phyloP scores from a whole-genome alignment of 2,113 vertebrate species.

The Illadopsis cleaveri region DNA sequence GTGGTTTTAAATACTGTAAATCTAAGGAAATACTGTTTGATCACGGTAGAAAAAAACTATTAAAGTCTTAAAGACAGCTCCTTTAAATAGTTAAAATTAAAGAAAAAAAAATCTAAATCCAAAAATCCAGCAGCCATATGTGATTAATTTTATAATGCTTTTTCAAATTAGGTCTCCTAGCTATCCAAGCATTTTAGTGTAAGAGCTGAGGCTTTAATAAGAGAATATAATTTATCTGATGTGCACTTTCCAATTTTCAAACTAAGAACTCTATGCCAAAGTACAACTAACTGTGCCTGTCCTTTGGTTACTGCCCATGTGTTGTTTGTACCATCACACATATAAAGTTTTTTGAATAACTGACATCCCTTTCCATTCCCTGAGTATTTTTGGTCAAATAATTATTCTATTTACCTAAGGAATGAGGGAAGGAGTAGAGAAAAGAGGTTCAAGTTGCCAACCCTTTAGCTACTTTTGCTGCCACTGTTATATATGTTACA shows the following conservation, averaged over 20 bases:
- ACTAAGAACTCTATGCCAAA: not conserved
- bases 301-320: not conserved
- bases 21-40: not conserved
- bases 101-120: not conserved
- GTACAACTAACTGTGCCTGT: not conserved
- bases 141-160: not conserved
- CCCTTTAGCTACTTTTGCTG: not conserved
- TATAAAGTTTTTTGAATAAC: not conserved
- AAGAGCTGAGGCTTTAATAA: not conserved
- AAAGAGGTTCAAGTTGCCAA: not conserved
- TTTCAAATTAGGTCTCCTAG: not conserved
- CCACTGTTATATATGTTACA: too few relatives aligned
- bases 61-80: not conserved
- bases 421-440: not conserved
- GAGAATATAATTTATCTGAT: not conserved
- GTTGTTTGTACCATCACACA: not conserved
- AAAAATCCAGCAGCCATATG: not conserved
- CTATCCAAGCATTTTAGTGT: not conserved
- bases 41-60: not conserved
- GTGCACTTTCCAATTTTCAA: not conserved
- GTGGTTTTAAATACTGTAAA: not conserved
- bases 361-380: not conserved
- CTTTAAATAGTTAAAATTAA: not conserved
- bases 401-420: not conserved
- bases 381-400: not conserved